These are phyloP conservation scores for Theocolax elegans DNA, from an alignment of 1,140 invertebrate species.

Conservation along the genomic window DNA sequence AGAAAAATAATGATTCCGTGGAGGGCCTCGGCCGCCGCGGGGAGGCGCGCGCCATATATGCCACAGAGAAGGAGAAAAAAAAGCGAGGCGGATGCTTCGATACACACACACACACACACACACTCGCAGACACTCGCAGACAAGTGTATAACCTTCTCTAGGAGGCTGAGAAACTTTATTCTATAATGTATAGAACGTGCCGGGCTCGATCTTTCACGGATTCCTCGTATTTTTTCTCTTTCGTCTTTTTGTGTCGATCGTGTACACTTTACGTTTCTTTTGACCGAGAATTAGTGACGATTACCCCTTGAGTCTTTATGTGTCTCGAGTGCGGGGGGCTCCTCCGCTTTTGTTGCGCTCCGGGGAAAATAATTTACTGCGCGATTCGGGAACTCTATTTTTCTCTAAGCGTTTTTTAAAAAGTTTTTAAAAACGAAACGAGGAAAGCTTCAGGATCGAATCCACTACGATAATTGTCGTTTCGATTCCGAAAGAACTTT, in stretches of 20 bases:
- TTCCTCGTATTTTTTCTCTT: background rate
- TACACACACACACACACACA: no score
- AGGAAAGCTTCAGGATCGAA: no score
- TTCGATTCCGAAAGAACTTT: no score
- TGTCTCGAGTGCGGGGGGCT: background rate
- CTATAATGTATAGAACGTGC: constrained; percentile 14
- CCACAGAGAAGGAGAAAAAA: no score
- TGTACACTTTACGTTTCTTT: constrained; percentile 5
- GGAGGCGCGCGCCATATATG: constrained; percentile 26
- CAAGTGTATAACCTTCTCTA: background rate
- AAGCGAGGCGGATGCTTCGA: no score
- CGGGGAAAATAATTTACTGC: background rate
- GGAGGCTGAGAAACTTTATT: constrained; percentile 32
- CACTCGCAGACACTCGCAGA: background rate
- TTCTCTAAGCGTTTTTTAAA: no score
- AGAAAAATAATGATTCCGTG: constrained; percentile 35
- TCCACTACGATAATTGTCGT: no score
- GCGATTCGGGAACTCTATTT: no score
- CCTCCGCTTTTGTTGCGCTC: no score
- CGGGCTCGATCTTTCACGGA: background rate
- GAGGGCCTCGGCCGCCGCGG: constrained; percentile 8
- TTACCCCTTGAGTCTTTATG: background rate
- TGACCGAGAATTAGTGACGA: constrained; percentile 7
- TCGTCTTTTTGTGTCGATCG: background rate
- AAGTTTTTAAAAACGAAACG: no score